Conservation (phyloP, 2,113 vertebrate genomes). For the rabbit (Oryctolagus cuniculus) region mOryCun1.1 NC_091440.1:35401001-35401500, state of each 20-base stretch:
- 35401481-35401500: neutral
- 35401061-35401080: conserved; percentile 4
- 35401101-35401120: neutral
- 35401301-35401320: neutral
- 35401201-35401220: neutral
- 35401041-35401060: neutral
- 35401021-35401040: neutral
- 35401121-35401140: conserved; percentile 31
- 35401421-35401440: neutral
- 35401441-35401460: neutral
- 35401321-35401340: neutral
- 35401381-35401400: neutral
- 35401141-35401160: conserved; percentile 36
- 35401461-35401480: neutral
- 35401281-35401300: neutral
- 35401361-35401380: neutral
- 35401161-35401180: conserved; percentile 7
- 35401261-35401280: neutral
- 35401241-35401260: neutral
- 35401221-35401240: conserved; percentile 32
- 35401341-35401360: neutral
- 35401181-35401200: conserved; percentile 14
- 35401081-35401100: conserved; percentile 24
- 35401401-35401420: neutral
- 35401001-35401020: neutral